Conservation (phyloP, 2,797 vertebrate genomes). For the Amblyopsis hoosieri region DNA sequence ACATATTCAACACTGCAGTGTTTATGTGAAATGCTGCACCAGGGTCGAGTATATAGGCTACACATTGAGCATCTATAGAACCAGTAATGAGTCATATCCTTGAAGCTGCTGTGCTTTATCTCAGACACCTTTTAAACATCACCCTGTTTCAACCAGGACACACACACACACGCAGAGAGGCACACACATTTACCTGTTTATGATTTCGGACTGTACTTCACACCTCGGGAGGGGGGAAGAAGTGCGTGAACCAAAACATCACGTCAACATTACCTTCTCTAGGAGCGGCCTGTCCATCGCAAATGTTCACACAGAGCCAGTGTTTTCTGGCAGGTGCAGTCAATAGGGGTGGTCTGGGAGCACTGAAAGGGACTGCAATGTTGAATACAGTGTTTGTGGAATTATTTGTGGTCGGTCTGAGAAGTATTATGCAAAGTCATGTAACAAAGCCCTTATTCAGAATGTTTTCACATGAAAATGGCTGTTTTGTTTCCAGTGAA, state of each 20-base stretch:
- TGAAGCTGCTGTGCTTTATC: constrained; percentile 50
- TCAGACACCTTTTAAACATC: constrained; percentile 62
- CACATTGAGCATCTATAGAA: constrained; percentile 38
- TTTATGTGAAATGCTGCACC: constrained; percentile 22
- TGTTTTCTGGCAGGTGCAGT: constrained; percentile 50
- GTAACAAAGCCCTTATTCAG: too few relatives aligned
- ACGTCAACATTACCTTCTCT: constrained; percentile 34
- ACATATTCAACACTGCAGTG: constrained; percentile 21
- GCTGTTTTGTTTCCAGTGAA: too few relatives aligned
- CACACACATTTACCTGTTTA: background rate
- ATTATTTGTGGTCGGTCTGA: too few relatives aligned
- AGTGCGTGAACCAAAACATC: constrained; percentile 62
- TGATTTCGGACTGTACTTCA: constrained; percentile 56
- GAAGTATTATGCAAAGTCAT: too few relatives aligned
- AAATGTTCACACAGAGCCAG: constrained; percentile 33
- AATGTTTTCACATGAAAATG: too few relatives aligned
- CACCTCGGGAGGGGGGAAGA: constrained; percentile 47
- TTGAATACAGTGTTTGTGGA: too few relatives aligned
- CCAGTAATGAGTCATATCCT: constrained; percentile 70
- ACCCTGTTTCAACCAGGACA: constrained; percentile 22
- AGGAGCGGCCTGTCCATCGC: constrained; percentile 37
- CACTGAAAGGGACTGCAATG: constrained; percentile 5
- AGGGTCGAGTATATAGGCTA: constrained; percentile 20
- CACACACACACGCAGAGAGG: constrained; percentile 10
- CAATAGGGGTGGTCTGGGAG: constrained; percentile 47